Evolutionary conservation across 1,140 invertebrate genomes (phyloP), one percentile per base, ranked within the genome.

Genomic region (Glomeris maerens): DNA sequence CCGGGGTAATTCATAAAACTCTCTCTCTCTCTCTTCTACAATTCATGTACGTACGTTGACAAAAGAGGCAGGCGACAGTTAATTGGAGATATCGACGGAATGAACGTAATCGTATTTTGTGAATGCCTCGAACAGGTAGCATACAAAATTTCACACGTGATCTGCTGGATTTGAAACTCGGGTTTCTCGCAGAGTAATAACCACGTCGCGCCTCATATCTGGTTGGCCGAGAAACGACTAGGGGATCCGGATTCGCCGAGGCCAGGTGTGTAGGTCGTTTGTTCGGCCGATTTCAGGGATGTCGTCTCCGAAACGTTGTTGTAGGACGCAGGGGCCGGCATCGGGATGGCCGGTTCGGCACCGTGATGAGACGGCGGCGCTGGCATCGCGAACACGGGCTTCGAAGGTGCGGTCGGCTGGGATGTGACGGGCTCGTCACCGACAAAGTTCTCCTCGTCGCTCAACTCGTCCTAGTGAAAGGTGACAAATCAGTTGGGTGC

Each of bases 231-330:
- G 5, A 20, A 13, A 20, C 29, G 45, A 20, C 45, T 46, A 4
- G 45, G 45, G 3, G 45, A 46, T 10, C 45, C 45, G 14, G 14
- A 4, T 46, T 22, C 26, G 4, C 25, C 13, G 25, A 46, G 5
- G 14, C 61, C 61, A 54, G 61, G 60, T 31, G 61, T 62, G 47
- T 60, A 60, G n/a, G 55, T 57, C 17, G 62, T 45, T 44, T 62
- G 59, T 23, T 62, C 60, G 3, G 49, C 45, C 29, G 59, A 49
- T 48, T 69, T 72, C 45, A 72, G 59, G 50, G 59, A 66, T 23
- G 71, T 72, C 41, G 60, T 69, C 55, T 72, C 71, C 36, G 64
- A 66, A 46, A 64, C 58, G 20, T 46, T 27, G 4, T 4, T 4
- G 4, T 17, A 17, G 10, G 40, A 23, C 5, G 21, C 5, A n/a